A percentile compares a stretch with the other conserved stretches of the same genome.
Conservation (phyloP, 1,140 invertebrate genomes). For the Aphelenchoides fujianensis region DNA sequence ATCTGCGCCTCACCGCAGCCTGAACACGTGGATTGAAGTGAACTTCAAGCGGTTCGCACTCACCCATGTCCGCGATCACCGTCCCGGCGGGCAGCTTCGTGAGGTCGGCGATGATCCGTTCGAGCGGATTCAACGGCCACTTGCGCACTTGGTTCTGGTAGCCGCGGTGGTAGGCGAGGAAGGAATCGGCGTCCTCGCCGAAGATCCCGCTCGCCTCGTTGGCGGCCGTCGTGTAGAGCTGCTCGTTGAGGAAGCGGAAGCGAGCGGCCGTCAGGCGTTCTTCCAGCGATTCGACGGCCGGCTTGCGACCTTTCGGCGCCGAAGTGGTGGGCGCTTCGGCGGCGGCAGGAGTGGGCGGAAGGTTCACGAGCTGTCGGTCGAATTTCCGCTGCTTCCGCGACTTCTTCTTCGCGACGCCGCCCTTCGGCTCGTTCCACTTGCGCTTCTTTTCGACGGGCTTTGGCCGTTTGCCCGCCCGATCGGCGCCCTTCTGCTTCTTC, state of each 20-base stretch:
- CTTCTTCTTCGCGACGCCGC: too few relatives aligned
- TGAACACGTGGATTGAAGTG: conserved; percentile 29
- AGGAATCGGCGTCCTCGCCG: conserved; percentile 73
- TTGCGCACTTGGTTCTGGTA: conserved; percentile 75
- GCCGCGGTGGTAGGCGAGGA: conserved; percentile 82
- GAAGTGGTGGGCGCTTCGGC: too few relatives aligned
- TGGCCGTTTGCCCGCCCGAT: neutral
- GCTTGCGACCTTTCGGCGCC: too few relatives aligned
- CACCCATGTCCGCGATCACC: conserved; percentile 51
- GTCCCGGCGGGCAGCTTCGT: conserved; percentile 67
- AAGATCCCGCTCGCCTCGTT: conserved; percentile 73
- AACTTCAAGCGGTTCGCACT: neutral
- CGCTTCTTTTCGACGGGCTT: neutral
- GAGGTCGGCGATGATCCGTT: conserved; percentile 77
- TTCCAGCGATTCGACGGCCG: neutral
- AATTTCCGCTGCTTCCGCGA: too few relatives aligned
- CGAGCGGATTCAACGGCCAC: conserved; percentile 87
- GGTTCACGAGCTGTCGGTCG: too few relatives aligned
- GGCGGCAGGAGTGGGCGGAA: too few relatives aligned
- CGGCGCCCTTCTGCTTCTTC: conserved; percentile 20
- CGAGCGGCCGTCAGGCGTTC: conserved; percentile 53
- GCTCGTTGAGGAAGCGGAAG: conserved; percentile 79
- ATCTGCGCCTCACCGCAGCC: conserved; percentile 90
- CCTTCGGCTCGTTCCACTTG: neutral
- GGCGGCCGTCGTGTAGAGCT: conserved; percentile 77